Evolutionary conservation across 2,113 vertebrate species (phyloP), one percentile per base, ranked within the genome.

Genomic region (Uria lomvia): DNA sequence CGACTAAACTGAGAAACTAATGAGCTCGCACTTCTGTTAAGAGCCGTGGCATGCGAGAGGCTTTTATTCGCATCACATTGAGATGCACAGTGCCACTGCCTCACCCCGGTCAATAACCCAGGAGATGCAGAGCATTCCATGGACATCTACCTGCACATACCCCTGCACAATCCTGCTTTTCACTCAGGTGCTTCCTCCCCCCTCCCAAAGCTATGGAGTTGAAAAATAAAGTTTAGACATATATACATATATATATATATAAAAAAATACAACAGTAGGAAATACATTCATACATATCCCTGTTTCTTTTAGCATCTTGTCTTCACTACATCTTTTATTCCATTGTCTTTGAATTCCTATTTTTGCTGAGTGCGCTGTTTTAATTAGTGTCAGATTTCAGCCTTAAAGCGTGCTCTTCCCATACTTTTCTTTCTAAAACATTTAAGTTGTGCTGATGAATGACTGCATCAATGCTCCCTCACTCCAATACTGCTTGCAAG

Each of bases 351-450:
- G 52, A 84, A 90, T 43, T 65, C 32, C 40, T 84, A 4, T 38
- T 97, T 92, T 80, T 85, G 96, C 97, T 94, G 56, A 96, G 70
- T 93, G 86, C 73, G 11, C 67, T 78, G 92, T 83, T 98, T 96
- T 95, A 97, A 97, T 97, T 97, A 95, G 43, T 77, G 83, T 91
- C 92, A 94, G 68, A 77, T 72, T 84, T 71, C 88, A 95, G 78
- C 82, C 71, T 67, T 63, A 15, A 85, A 94, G 26, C 19, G 11
- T 34, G 17, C 15, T 85, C 78, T 68, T 55, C 45, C 87, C 71
- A 9, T 75, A 34, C 65, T 79, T 81, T 70, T 43, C 60, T 65
- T 79, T 30, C 0, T 0, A 86, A 91, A 92, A 56, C 83, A 89
- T 8, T 81, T 62, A 87, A 74, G 89, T 88, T 87, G 29, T 76